phyloP scores from a whole-genome alignment of 2,888 invertebrate genomes.

The Chouioia cunea region DNA sequence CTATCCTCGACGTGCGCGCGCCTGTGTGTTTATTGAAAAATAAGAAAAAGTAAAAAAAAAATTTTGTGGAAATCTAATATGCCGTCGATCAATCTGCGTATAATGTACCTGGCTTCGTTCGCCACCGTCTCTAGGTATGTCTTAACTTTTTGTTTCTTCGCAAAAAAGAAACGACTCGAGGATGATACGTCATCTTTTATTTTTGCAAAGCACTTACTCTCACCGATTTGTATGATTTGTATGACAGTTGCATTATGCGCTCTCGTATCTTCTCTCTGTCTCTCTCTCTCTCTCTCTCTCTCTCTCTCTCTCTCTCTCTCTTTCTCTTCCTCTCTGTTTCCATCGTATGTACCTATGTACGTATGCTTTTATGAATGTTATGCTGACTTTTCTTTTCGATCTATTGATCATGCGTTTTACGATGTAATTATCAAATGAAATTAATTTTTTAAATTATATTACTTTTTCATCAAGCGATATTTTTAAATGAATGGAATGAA shows the following conservation, averaged over 20 bases:
- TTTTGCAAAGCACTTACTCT: too few species aligned
- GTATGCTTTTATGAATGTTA: too few species aligned
- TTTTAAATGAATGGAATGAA: too few species aligned
- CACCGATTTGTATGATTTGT: too few species aligned
- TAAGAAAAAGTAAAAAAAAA: slow-evolving; percentile 21
- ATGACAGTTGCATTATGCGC: too few species aligned
- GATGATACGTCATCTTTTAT: too few species aligned
- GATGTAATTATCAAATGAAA: too few species aligned
- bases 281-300: too few species aligned
- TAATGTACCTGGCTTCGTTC: slow-evolving; percentile 47
- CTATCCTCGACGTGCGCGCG: not conserved
- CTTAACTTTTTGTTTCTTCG: slow-evolving; percentile 33
- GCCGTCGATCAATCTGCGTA: slow-evolving; percentile 36
- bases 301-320: not conserved
- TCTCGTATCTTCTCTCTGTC: slow-evolving; percentile 12
- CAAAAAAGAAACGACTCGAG: too few species aligned
- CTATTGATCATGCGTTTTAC: too few species aligned
- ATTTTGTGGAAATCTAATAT: slow-evolving; percentile 8
- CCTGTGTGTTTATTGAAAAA: slow-evolving; percentile 16
- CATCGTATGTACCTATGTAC: slow-evolving; percentile 14
- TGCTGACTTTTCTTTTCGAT: too few species aligned
- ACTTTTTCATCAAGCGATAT: not conserved
- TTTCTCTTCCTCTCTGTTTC: too few species aligned
- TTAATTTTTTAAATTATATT: not conserved
- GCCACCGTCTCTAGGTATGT: slow-evolving; percentile 26